Percentiles rank a stretch among this genome's conserved stretches.
These are phyloP conservation scores for Procapra przewalskii DNA, from an alignment of 2,113 vertebrate species.

Conservation along the genomic window DNA sequence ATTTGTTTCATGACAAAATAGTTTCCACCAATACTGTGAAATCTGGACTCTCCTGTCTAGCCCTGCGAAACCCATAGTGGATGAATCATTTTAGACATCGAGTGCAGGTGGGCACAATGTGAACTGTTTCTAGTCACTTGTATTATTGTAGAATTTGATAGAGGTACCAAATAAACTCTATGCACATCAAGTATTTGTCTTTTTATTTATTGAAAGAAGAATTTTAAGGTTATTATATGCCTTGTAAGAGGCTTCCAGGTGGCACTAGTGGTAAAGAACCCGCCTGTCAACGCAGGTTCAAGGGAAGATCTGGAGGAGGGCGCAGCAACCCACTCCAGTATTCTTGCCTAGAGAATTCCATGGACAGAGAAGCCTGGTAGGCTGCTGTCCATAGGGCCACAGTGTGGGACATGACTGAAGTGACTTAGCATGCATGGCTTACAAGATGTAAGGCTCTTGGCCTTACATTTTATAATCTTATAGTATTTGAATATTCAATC, in stretches of 20 bases:
- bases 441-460: neutral
- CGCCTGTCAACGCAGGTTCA: neutral
- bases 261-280: neutral
- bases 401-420: neutral
- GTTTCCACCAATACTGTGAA: slow-evolving; percentile 55
- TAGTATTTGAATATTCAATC: neutral
- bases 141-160: slow-evolving; percentile 73
- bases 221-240: neutral
- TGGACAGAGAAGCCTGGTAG: neutral
- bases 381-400: neutral
- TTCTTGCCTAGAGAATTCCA: neutral
- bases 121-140: slow-evolving; percentile 61
- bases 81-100: slow-evolving; percentile 34
- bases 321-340: neutral
- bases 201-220: slow-evolving; percentile 36
- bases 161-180: slow-evolving; percentile 80
- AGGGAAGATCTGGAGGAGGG: neutral
- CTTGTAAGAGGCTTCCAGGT: neutral
- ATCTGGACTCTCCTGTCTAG: slow-evolving; percentile 54
- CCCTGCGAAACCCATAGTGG: slow-evolving; percentile 67
- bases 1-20: slow-evolving; percentile 44
- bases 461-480: neutral
- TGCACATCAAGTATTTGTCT: slow-evolving; percentile 64
- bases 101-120: slow-evolving; percentile 45
- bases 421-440: neutral